Base-by-base conservation (phyloP, 2,888 invertebrate genomes). In the Pegoplata infirma region DNA sequence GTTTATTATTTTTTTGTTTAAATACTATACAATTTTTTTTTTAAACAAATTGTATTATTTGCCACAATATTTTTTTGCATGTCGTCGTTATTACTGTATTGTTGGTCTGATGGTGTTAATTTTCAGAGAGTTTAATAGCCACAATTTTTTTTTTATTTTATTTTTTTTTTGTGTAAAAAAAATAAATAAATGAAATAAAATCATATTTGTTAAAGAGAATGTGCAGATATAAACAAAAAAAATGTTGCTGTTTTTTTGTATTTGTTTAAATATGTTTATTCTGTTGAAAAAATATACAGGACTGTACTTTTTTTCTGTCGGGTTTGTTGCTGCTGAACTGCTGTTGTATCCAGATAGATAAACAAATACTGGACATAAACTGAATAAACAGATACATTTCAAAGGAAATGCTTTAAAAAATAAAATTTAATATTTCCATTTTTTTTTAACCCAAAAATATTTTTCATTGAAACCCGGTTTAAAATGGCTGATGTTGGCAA, bases 101-200 rank as follows among this genome's bases (percentile, higher is more conserved):
- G 44, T 46, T 63, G 10, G 47, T 3, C 14, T 32, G 53, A 23
- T 46, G 68, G 73, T 77, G 73, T 77, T 77, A 77, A 73, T 68
- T 77, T 73, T 56, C 56, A 56, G 17, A n/a, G 8, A 63, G 44
- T 40, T 72, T 58, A 16, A 51, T 32, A 51, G 47, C 25, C 55
- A 32, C 28, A 40, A n/a, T 40, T 40, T 40, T 40, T 8, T 5
- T 40, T 25, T n/a, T n/a, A n/a, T n/a, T n/a, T n/a, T n/a, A n/a
- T n/a, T 23, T 23, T 23, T 23, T 23, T 23, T 23, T 23, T 32
- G 17, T 19, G 21, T 56, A 28, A 16, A 8, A 51, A 46, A 25
- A 47, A 47, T 17, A 32, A 47, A n/a, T 19, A 23, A 56, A 23
- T 47, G 5, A 6, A 23, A 51, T 51, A 40, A 49, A 44, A 55